Conservation (phyloP, 2,113 vertebrate species). For the Micronycteris hirsuta region DNA sequence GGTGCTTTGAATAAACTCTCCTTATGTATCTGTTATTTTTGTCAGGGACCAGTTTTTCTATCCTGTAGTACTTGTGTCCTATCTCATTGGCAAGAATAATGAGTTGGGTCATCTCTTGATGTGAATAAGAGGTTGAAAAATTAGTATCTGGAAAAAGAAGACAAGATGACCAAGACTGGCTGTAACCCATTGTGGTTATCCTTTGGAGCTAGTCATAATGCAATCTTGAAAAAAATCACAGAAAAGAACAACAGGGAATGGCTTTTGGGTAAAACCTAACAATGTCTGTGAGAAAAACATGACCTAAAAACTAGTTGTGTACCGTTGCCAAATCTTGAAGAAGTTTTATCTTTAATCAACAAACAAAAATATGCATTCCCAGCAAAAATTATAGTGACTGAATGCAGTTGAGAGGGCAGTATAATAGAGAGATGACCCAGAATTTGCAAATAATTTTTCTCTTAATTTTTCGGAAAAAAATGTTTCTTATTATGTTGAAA, state of each 20-base stretch:
- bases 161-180: neutral
- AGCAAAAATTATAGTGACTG: neutral
- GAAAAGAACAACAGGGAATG: neutral
- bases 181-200: neutral
- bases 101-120: neutral
- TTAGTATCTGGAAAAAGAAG: neutral
- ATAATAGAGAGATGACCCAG: neutral
- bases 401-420: neutral
- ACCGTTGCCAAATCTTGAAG: neutral
- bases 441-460: neutral
- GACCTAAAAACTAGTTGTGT: neutral
- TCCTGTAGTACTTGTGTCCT: neutral
- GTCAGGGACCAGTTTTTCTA: neutral
- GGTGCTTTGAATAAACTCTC: neutral
- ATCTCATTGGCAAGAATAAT: neutral
- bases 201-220: neutral
- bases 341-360: neutral
- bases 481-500: neutral
- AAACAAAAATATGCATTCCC: neutral
- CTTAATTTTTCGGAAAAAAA: neutral
- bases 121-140: neutral
- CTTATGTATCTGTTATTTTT: neutral
- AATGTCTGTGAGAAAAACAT: neutral
- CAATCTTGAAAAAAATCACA: neutral
- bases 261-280: neutral